Conservation (phyloP, 2,113 vertebrate species). For the Thinocorus orbignyianus region DNA sequence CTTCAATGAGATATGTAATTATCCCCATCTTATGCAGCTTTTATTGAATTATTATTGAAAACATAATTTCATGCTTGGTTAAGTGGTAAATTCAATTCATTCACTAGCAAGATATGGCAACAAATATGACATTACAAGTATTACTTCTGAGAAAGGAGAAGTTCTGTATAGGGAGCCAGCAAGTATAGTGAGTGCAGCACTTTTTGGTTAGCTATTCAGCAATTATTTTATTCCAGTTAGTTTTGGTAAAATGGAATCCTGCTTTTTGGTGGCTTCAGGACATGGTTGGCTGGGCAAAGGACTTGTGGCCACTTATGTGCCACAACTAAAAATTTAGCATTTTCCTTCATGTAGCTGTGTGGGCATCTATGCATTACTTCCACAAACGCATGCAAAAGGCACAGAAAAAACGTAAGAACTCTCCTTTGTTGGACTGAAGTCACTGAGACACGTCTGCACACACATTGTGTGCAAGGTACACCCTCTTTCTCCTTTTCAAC, state of each 20-base stretch:
- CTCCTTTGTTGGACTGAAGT: neutral
- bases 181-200: neutral
- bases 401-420: neutral
- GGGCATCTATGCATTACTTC: neutral
- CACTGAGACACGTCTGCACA: neutral
- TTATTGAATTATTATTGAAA: slow-evolving; percentile 76
- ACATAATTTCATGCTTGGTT: slow-evolving; percentile 73
- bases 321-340: neutral
- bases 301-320: neutral
- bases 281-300: neutral
- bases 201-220: neutral
- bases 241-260: neutral
- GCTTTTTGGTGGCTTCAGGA: neutral
- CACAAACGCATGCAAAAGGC: neutral
- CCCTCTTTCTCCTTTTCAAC: neutral
- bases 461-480: neutral
- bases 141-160: neutral
- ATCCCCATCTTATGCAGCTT: slow-evolving; percentile 40
- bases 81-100: slow-evolving; percentile 74
- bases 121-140: slow-evolving; percentile 44
- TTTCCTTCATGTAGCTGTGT: neutral
- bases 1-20: slow-evolving; percentile 53
- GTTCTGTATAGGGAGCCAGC: neutral
- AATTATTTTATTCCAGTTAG: neutral
- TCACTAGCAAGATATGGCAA: slow-evolving; percentile 51